These are phyloP conservation scores for Phylloscopus trochilus DNA, from an alignment of 2,113 vertebrate genomes.

Conservation along the genomic window DNA sequence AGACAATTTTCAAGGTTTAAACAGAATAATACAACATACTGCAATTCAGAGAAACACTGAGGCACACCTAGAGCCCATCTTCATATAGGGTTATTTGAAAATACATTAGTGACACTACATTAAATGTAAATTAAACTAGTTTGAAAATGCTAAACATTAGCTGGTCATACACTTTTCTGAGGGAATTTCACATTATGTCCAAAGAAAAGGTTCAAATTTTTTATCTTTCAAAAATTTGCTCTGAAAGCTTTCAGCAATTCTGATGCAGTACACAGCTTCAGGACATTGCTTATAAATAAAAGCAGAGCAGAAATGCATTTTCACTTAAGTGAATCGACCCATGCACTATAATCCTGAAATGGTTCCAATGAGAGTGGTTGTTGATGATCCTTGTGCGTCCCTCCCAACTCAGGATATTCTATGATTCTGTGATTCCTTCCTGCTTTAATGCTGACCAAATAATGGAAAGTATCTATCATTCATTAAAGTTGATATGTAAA, in stretches of 20 bases:
- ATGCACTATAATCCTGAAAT: not conserved
- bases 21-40: not conserved
- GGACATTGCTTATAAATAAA: not conserved
- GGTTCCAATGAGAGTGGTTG: accelerated
- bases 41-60: not conserved
- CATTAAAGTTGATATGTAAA: not conserved
- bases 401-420: not conserved
- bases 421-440: not conserved
- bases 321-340: not conserved
- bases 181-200: not conserved
- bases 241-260: not conserved
- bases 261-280: not conserved
- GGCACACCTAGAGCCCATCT: not conserved
- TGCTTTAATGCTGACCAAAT: not conserved
- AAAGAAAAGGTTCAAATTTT: not conserved
- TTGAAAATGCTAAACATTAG: not conserved
- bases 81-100: not conserved
- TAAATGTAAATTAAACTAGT: not conserved
- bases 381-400: not conserved
- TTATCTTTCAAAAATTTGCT: not conserved
- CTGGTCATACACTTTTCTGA: not conserved
- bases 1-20: not conserved
- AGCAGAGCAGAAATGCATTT: not conserved
- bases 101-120: not conserved
- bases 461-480: not conserved